A percentile compares a stretch with the other conserved stretches of the same genome.
phyloP scores from a whole-genome alignment of 2,797 vertebrate species.

The Anguilla pacifica region DNA sequence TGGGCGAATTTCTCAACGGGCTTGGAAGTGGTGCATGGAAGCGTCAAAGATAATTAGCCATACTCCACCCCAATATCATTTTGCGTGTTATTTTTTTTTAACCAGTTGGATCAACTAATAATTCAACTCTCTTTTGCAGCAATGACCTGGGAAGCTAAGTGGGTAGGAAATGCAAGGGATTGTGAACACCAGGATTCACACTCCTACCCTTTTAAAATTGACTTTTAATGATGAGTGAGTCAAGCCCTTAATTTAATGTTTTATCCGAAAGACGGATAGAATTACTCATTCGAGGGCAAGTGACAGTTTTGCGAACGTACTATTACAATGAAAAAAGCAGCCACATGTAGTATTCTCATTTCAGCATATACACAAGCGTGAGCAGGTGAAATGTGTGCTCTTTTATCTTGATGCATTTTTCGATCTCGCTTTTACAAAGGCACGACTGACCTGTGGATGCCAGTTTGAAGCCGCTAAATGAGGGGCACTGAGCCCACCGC shows the following conservation, averaged over 20 bases:
- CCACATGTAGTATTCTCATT: neutral
- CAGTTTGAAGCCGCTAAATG: conserved; percentile 24
- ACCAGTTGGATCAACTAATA: neutral
- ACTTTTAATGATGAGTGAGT: neutral
- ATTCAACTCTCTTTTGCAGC: neutral
- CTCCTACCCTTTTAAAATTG: neutral
- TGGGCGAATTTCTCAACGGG: neutral
- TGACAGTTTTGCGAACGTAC: neutral
- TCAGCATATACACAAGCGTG: neutral
- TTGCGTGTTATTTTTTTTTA: neutral
- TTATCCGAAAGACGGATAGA: neutral
- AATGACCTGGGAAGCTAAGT: neutral
- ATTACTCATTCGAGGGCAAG: neutral
- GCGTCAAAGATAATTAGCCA: conserved; percentile 24
- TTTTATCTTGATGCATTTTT: neutral
- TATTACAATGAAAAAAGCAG: neutral
- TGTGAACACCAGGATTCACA: neutral
- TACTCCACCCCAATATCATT: conserved; percentile 16
- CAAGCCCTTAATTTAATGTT: neutral
- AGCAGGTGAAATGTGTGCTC: neutral
- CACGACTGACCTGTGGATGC: neutral
- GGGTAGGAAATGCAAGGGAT: neutral
- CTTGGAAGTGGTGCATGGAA: conserved; percentile 3
- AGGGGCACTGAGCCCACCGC: conserved; percentile 40
- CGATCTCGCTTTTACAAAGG: neutral